These are phyloP conservation scores for Hippopotamus amphibius DNA, from an alignment of 2,113 vertebrate genomes.

Conservation along the genomic window DNA sequence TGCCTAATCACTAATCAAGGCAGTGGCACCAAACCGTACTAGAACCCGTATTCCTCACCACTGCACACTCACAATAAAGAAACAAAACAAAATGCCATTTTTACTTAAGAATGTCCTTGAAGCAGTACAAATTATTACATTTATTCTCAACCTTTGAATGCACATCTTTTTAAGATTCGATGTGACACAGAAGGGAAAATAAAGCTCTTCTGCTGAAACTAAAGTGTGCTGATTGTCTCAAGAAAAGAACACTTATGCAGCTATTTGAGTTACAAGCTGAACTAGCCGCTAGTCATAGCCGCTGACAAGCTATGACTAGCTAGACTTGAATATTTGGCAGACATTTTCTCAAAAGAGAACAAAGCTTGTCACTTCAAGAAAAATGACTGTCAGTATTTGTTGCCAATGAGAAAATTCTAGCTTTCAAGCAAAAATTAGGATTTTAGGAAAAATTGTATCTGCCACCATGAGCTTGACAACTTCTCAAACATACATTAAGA, in stretches of 20 bases:
- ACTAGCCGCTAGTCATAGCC: background rate
- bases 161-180: background rate
- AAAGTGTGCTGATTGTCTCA: background rate
- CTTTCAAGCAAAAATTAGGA: background rate
- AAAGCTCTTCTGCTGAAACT: background rate
- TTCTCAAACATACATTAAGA: background rate
- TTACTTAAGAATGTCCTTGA: slow-evolving; percentile 19
- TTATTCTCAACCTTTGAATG: background rate
- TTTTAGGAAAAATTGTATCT: slow-evolving; percentile 11
- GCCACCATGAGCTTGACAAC: background rate
- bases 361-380: background rate
- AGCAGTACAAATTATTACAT: background rate
- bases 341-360: background rate
- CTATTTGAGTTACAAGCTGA: slow-evolving; percentile 29
- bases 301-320: background rate
- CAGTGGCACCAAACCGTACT: background rate
- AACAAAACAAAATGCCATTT: background rate
- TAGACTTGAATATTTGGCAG: background rate
- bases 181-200: background rate
- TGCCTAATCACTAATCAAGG: background rate
- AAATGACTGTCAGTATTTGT: background rate
- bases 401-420: background rate
- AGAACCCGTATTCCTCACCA: background rate
- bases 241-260: background rate
- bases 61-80: background rate